Evolutionary conservation across 35 echinoderm and acorn worm genomes (phyloP), one percentile per base, ranked within the genome.

Genomic region (Heliocidaris tuberculata): DNA sequence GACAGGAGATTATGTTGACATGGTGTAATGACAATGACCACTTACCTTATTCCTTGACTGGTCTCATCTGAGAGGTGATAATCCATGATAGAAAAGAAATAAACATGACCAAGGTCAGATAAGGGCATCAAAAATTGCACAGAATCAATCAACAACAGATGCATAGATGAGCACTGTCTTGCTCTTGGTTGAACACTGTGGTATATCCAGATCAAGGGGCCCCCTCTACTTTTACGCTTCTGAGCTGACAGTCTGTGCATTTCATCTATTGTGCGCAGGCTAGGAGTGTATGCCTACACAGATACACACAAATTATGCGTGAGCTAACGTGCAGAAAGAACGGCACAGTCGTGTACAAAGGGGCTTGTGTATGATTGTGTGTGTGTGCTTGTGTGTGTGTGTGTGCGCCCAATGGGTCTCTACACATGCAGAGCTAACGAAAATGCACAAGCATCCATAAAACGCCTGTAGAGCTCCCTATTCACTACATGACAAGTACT

Each of bases 61-160:
- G 12, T 89, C 47, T 89, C 87, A 89, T 89, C 87, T 89, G 87
- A 89, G 87, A 89, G 87, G 87, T 47, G 87, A 48, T 89, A 89
- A 89, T 89, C 87, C 87, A 89, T 89, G 87, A 89, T 89, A 89
- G 87, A 89, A 89, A 89, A 89, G 87, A 89, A 89, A 89, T 24
- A 89, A 89, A 48, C 47, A 89, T 32, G 47, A 89, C 87, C 87
- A 89, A 27, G 30, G 87, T 89, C 31, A 89, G 87, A 89, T 89
- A 89, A 89, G 31, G 31, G 87, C 12, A 78, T 78, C 47, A 31
- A 47, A 48, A 32, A 89, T 89, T 89, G 87, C 87, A 89, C 87
- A 89, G 31, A 89, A 48, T 32, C 31, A 48, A 47, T 89, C 87
- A 89, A 48, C 87, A 42, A 89, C 10, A 12, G 85, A 16, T 9